Evolutionary conservation across 2,113 vertebrate species (phyloP).

Genomic region (Gymnarchus niloticus): DNA sequence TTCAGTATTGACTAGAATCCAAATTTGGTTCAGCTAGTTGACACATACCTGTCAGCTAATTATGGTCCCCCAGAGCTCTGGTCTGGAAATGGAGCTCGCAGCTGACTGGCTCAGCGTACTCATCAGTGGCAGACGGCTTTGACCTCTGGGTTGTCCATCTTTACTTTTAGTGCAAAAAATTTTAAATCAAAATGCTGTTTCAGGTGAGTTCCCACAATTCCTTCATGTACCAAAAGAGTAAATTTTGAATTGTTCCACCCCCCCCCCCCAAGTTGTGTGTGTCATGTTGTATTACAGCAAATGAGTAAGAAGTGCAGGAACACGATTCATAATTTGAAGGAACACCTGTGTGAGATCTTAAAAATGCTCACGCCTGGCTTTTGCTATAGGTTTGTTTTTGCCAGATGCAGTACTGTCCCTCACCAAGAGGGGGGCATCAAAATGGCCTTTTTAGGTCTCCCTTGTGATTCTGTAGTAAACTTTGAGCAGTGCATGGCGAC

Average conservation of each 20-base stretch:
- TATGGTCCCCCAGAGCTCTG: slow-evolving; percentile 1
- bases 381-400: not conserved
- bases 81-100: slow-evolving; percentile 25
- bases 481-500: slow-evolving; percentile 15
- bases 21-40: slow-evolving; percentile 9
- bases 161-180: slow-evolving; percentile 26
- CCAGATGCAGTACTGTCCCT: slow-evolving; percentile 31
- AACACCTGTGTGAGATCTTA: not conserved
- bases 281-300: slow-evolving; percentile 46
- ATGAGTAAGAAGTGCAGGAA: not conserved
- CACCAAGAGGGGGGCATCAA: slow-evolving; percentile 22
- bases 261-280: slow-evolving; percentile 33
- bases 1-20: slow-evolving; percentile 10
- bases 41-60: not conserved
- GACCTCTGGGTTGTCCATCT: slow-evolving; percentile 26
- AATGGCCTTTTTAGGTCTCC: slow-evolving; percentile 21
- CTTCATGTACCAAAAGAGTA: slow-evolving; percentile 28
- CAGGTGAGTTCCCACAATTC: slow-evolving; percentile 26
- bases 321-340: not conserved
- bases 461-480: slow-evolving; percentile 33
- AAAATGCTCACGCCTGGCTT: not conserved
- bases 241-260: slow-evolving; percentile 18
- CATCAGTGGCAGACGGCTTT: not conserved
- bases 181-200: slow-evolving; percentile 29
- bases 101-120: slow-evolving; percentile 17